Evolutionary conservation across 2,888 invertebrate genomes (phyloP), one percentile per base, ranked within the genome.

Genomic region (Papilio protenor): DNA sequence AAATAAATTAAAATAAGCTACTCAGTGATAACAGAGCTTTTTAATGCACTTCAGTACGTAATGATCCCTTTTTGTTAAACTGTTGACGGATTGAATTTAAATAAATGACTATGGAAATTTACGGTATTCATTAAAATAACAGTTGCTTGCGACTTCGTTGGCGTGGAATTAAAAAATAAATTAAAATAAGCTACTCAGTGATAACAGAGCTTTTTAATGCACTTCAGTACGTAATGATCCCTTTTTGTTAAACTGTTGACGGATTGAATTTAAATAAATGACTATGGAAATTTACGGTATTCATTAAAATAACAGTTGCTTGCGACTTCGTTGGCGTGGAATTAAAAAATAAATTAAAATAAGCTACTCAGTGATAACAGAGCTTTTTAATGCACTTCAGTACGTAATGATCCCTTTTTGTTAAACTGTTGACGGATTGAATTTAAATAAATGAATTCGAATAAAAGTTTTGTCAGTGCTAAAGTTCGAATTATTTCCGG

Each of bases 371-470:
- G n/a, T n/a, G n/a, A n/a, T n/a, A n/a, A n/a, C n/a, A n/a, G n/a
- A n/a, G n/a, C n/a, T n/a, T n/a, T n/a, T n/a, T n/a, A n/a, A n/a
- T n/a, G 87, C 88, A 90, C 90, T 91, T 83, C 82, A 87, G 87
- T 89, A 80, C 81, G 86, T 92, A 92, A 92, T 92, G 88, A 87
- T 89, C 86, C 89, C 90, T 66, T 92, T 84, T 91, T 90, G 85
- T 85, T 87, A 83, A 80, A 84, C 85, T 84, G 92, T 86, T 88
- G 92, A 92, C 84, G 84, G 87, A 82, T 79, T 81, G 76, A 80
- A 79, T 80, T 80, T 84, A 84, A 55, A 85, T 90, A 89, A 91
- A 87, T 45, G 40, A 66, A 47, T 49, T 52, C n/a, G n/a, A 33
- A 16, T 77, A 75, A 80, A 80, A 79, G 81, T 80, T 81, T 80